These are phyloP conservation scores for Himalopsyche phryganea DNA, from an alignment of 1,140 invertebrate species.

Conservation along the genomic window DNA sequence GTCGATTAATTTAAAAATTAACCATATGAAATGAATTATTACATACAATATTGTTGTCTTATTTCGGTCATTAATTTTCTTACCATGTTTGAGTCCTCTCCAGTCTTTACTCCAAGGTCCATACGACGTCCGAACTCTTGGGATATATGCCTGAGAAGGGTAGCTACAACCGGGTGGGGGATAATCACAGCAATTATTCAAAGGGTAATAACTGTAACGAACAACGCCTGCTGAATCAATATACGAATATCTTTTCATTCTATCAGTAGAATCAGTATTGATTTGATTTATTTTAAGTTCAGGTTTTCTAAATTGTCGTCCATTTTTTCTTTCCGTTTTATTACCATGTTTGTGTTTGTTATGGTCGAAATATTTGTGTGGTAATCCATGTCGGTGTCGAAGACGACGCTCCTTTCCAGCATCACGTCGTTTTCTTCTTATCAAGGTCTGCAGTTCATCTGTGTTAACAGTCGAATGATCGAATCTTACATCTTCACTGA, in stretches of 20 bases:
- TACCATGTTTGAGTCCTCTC: constrained; percentile 28
- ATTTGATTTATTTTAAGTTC: background rate
- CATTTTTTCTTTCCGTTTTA: too few relatives aligned
- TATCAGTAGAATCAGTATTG: background rate
- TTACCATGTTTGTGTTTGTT: background rate
- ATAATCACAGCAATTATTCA: constrained; percentile 23
- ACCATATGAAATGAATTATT: too few relatives aligned
- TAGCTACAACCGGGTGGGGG: constrained; percentile 13
- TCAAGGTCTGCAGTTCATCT: too few relatives aligned
- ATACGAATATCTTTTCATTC: constrained; percentile 24
- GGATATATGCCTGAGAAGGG: background rate
- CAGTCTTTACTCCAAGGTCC: constrained; percentile 24
- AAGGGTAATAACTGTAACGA: constrained; percentile 12
- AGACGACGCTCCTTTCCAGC: background rate
- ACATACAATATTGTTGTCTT: too few relatives aligned
- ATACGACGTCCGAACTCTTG: constrained; percentile 20
- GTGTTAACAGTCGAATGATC: too few relatives aligned
- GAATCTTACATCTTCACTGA: too few relatives aligned
- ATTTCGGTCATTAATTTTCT: too few relatives aligned
- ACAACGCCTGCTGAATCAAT: constrained; percentile 16
- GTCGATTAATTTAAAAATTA: too few relatives aligned
- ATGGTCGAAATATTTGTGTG: background rate
- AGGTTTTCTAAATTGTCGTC: background rate
- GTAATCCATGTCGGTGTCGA: background rate
- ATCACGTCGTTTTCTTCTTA: background rate